These are phyloP conservation scores for Passerina amoena DNA, from an alignment of 2,113 vertebrate species.

Conservation along the genomic window DNA sequence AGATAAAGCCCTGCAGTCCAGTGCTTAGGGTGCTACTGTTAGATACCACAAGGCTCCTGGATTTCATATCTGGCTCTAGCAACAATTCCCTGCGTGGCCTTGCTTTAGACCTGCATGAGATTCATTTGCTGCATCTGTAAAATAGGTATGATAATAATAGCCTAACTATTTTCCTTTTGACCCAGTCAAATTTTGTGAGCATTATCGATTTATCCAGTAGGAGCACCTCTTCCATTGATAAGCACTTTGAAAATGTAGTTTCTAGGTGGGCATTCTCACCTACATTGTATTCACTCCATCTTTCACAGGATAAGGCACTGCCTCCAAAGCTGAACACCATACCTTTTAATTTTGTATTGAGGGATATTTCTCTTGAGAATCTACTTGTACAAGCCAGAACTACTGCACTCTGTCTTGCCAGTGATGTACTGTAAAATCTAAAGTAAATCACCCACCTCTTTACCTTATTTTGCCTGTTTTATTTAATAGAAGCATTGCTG, in stretches of 20 bases:
- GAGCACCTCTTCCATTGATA: not conserved
- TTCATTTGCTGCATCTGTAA: not conserved
- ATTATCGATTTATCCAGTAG: not conserved
- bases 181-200: not conserved
- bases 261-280: not conserved
- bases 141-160: not conserved
- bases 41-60: not conserved
- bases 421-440: not conserved
- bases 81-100: not conserved
- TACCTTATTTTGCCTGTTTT: not conserved
- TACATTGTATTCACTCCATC: not conserved
- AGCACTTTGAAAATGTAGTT: not conserved
- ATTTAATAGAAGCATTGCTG: not conserved
- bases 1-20: not conserved
- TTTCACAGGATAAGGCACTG: not conserved
- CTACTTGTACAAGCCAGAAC: not conserved
- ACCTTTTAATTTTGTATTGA: not conserved
- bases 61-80: not conserved
- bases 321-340: not conserved
- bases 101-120: not conserved
- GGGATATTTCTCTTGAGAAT: not conserved
- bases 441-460: not conserved
- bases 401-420: not conserved
- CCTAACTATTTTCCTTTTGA: not conserved
- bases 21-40: not conserved